Base-by-base conservation (phyloP, 2,888 invertebrate species). In the Idaea aversata region DNA sequence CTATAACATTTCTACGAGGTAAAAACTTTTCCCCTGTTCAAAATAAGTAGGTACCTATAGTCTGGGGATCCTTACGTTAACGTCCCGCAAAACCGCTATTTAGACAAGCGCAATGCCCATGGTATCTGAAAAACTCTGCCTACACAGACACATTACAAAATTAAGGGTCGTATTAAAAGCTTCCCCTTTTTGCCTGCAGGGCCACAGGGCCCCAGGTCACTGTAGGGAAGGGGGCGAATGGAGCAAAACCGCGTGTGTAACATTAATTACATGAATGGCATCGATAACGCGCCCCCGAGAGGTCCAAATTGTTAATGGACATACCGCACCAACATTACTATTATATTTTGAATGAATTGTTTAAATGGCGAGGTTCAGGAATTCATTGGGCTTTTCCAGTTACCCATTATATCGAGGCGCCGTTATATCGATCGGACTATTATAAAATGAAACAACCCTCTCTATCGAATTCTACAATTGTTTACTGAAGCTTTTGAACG, bases 231-330 rank as follows among this genome's bases (percentile, higher is more conserved):
- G 38, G 38, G 4, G 2, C 10, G 6, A 38, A 38, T 10, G 2
- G 6, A 38, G 13, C 47, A 47, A 47, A 47, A 47, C 47, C 47
- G 10, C 10, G 0, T 47, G 13, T 5, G 59, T 16, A 34, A 34
- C 4, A 59, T 7, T 34, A 59, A 59, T 59, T 59, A 59, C 34
- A 34, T 25, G 13, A 59, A 59, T 59, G 59, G 59, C 16, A 34
- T 34, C 34, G 59, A 25, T 25, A 25, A 59, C 59, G 25, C 34
- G 4, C 16, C 59, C 59, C 16, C 16, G 34, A 7, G 25, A 25
- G 59, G 34, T 13, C 59, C 59, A 47, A 10, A 6, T 2, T 7
- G 47, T 6, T 47, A 25, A 47, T 10, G 47, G 47, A 7, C 47
- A 10, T 4, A 7, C 7, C 13, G 7, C 47, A 7, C 47, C 47